Base-by-base conservation (phyloP, 2,113 vertebrate species). In the Oenanthe melanoleuca region DNA sequence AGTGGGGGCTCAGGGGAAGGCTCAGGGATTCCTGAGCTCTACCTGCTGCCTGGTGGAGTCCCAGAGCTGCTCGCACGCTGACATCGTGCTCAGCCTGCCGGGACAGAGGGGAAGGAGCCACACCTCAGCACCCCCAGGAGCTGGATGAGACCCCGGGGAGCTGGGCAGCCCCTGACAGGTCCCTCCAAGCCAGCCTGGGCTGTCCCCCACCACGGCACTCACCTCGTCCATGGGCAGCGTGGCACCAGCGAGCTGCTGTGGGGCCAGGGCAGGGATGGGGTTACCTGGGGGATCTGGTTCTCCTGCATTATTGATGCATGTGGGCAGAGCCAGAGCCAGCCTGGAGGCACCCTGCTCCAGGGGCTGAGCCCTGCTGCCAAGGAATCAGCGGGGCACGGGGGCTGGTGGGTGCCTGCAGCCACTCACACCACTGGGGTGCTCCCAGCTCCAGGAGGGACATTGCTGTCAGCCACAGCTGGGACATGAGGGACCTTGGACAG, bases 1-100 rank as follows among this genome's bases (percentile, higher is more conserved):
- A 0, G 0, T 13, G 12, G 22, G 40, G 29, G 23, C 18, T 61
- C 3, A 5, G 50, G 25, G 33, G 72, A 42, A 52, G 50, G 44
- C 24, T n/a, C n/a, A 15, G 80, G 33, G 22, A 3, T 7, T 40
- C 47, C 47, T 57, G 59, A 74, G 67, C 82, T 67, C 22, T 55
- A 95, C 93, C 96, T 96, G 72, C 75, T 86, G 72, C 77, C 67
- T 37, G 77, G 24, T 88, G 89, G 3, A 95, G 59, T 42, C 86
- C 93, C 71, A 96, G 20, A 0, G 91, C 96, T 6, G 93, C 91
- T 80, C 72, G 17, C 8, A 88, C 40, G 0, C 71, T 82, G 55
- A 90, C 22, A 2, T 69, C 44, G 56, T 45, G 79, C 85, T 71
- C 0, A 1, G 78, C 79, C 93, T 91, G 89, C 24, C 0, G 1